phyloP scores from a whole-genome alignment of 1,140 invertebrate genomes.

The Dendrolimus punctatus region DNA sequence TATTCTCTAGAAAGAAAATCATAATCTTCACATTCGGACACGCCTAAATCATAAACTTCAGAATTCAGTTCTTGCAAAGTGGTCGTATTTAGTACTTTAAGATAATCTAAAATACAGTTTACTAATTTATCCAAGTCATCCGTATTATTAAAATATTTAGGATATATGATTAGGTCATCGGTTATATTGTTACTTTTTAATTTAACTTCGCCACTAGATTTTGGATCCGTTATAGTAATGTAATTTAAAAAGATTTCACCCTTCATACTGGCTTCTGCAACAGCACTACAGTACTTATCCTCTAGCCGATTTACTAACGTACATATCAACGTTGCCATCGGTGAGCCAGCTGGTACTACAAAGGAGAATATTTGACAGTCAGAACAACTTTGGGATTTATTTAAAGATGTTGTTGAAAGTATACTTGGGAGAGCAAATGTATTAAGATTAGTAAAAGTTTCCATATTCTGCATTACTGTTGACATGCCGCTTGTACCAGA shows the following conservation, averaged over 20 bases:
- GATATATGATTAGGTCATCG: slow-evolving; percentile 88
- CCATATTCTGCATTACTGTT: slow-evolving; percentile 73
- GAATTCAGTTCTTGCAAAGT: slow-evolving; percentile 70
- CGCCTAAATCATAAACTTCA: slow-evolving; percentile 43
- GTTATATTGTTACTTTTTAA: slow-evolving; percentile 85
- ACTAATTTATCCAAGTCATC: slow-evolving; percentile 83
- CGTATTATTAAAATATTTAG: slow-evolving; percentile 86
- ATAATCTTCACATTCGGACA: slow-evolving; percentile 67
- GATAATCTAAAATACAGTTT: slow-evolving; percentile 79
- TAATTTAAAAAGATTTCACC: too few species aligned
- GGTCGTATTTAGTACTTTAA: slow-evolving; percentile 68
- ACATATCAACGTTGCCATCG: too few species aligned
- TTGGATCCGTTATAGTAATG: too few species aligned
- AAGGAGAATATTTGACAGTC: too few species aligned
- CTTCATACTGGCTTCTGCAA: too few species aligned
- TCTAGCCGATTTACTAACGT: too few species aligned
- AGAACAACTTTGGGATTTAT: too few species aligned
- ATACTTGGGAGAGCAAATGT: slow-evolving; percentile 84
- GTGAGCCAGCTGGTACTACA: too few species aligned
- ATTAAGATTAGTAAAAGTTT: slow-evolving; percentile 77
- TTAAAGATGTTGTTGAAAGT: too few species aligned
- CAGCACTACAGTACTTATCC: too few species aligned
- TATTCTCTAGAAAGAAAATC: slow-evolving; percentile 76
- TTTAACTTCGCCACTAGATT: slow-evolving; percentile 82
- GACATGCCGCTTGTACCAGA: slow-evolving; percentile 72